Evolutionary conservation across 92 coral and sea anemone genomes (phyloP), one percentile per base, ranked within the genome.

Genomic region (Umimayanthus chanpuru): DNA sequence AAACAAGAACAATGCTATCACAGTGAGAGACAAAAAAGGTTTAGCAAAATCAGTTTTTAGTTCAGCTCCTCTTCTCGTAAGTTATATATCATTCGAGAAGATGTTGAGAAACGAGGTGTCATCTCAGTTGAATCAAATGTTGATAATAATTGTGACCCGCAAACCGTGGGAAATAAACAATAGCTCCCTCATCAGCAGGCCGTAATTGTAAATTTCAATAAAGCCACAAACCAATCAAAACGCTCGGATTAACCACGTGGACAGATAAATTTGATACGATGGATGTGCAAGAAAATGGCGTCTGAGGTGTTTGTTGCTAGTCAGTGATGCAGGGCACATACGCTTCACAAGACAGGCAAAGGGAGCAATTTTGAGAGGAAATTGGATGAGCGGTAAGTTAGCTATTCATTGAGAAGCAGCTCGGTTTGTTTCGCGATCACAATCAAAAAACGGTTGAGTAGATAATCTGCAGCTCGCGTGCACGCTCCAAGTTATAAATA

Each of bases 161-260:
- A 47, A 32, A 56, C 41, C 70, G 73, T 65, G 73, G 44, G 73
- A 81, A 83, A 68, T 44, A 15, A 70, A 83, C 87, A 70, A 68
- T 68, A 68, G 78, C 36, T 64, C 58, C 32, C 58, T 39, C 76
- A 39, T 71, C 75, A 43, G 55, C 66, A 38, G 84, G 56, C 36
- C 73, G 67, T 83, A 44, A 43, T 70, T 83, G 25, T 32, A 78
- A 83, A 83, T 70, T 68, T 32, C 87, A 68, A 68, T 70, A 43
- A 82, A 83, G 71, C 87, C 87, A 25, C 87, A 40, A 83, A 43
- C 87, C 87, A 83, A 83, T 83, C 87, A 83, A 44, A 83, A 26
- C 65, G 68, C 87, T 47, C 32, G 1, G 9, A 26, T 12, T 20
- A 83, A 23, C 68, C 87, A 83, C 87, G 87, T 83, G 87, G 77